Conservation (phyloP, 2,888 invertebrate genomes). For the Ennomos fuscantarius region DNA sequence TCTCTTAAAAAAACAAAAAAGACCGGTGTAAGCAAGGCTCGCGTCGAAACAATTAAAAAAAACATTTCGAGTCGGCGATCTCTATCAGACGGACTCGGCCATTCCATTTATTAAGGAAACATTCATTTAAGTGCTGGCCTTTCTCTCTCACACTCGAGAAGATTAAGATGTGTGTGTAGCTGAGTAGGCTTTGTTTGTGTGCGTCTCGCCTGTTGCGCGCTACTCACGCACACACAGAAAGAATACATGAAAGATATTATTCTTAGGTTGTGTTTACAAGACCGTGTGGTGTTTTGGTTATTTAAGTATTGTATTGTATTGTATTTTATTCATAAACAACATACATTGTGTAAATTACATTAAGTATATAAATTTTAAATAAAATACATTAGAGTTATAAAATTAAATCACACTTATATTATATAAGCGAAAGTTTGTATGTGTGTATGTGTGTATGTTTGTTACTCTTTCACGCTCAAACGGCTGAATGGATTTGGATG, state of each 20-base stretch:
- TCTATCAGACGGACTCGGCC: constrained; percentile 7
- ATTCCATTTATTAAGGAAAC: constrained; percentile 45
- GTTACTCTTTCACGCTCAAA: no score
- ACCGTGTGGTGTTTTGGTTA: not conserved
- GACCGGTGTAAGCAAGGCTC: constrained; percentile 7
- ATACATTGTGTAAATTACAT: no score
- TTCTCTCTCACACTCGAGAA: constrained; percentile 6
- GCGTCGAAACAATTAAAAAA: constrained; percentile 26
- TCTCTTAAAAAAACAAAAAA: constrained; percentile 7
- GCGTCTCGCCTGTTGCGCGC: constrained; percentile 26
- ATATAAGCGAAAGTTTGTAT: no score
- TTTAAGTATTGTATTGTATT: no score
- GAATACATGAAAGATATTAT: not conserved
- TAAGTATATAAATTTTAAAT: no score
- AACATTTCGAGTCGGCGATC: constrained; percentile 9
- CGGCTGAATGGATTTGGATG: no score
- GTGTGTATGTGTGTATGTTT: no score
- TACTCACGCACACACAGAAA: constrained; percentile 16
- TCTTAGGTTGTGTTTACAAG: constrained; percentile 9
- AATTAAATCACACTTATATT: no score
- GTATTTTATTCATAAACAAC: no score
- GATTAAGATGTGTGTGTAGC: constrained; percentile 9
- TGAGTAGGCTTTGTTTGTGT: constrained; percentile 6
- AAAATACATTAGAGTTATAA: no score
- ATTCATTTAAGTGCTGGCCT: constrained; percentile 26